A percentile compares a stretch with the other conserved stretches of the same genome.
phyloP scores from a whole-genome alignment of 2,888 invertebrate genomes.

The Gasteruption jaculator region DNA sequence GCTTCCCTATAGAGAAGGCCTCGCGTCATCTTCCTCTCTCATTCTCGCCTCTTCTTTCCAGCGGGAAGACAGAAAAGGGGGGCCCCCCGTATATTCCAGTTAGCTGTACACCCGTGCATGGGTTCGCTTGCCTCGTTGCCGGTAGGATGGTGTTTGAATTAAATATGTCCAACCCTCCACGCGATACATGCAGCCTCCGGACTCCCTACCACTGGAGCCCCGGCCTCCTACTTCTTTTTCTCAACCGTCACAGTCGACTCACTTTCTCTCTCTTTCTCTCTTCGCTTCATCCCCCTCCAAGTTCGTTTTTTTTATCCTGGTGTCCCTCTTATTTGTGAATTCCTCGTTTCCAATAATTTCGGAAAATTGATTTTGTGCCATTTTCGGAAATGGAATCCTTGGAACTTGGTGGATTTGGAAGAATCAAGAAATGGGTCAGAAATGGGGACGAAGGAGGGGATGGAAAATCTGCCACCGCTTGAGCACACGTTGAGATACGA shows the following conservation, averaged over 20 bases:
- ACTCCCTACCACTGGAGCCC: slow-evolving; percentile 16
- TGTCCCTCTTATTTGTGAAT: background rate
- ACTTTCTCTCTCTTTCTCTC: slow-evolving; percentile 7
- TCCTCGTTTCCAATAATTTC: no score
- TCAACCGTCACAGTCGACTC: slow-evolving; percentile 5
- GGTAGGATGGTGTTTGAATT: slow-evolving; percentile 22
- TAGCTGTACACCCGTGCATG: background rate
- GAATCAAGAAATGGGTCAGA: no score
- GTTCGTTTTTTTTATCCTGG: background rate
- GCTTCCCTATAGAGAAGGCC: no score
- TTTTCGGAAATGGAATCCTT: no score
- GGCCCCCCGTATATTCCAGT: no score
- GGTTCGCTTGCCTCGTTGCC: background rate
- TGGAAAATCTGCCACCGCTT: no score
- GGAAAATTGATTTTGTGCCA: no score
- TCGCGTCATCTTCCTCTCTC: slow-evolving; percentile 1
- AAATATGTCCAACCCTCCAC: slow-evolving; percentile 23
- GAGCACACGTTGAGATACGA: no score
- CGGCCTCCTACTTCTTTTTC: slow-evolving; percentile 13
- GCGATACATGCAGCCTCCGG: slow-evolving; percentile 22
- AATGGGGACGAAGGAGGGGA: no score
- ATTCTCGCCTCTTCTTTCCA: background rate
- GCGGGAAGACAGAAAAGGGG: no score
- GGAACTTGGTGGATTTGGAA: no score
- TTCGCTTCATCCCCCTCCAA: background rate